Percentiles rank a stretch among this genome's conserved stretches.
These are phyloP conservation scores for Callosobruchus maculatus DNA, from an alignment of 2,888 invertebrate genomes.

Conservation along the genomic window DNA sequence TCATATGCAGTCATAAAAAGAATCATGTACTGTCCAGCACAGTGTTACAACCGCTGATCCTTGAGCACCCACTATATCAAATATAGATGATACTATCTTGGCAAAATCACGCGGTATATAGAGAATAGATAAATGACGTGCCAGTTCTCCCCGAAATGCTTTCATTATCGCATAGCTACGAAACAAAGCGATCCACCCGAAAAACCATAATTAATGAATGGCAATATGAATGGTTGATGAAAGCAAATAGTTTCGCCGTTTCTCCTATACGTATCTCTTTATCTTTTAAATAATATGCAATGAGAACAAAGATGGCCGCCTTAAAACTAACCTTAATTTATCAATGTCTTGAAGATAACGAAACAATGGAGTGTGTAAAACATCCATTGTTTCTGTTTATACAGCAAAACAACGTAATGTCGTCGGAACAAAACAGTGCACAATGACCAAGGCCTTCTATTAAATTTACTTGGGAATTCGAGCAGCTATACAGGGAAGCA, in stretches of 20 bases:
- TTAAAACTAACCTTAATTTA: constrained; percentile 52
- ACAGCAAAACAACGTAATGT: constrained; percentile 47
- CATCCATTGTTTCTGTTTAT: constrained; percentile 50
- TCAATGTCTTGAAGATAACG: constrained; percentile 53
- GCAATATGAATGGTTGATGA: constrained; percentile 23
- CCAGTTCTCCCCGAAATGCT: background rate
- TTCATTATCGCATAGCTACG: background rate
- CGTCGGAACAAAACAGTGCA: constrained; percentile 45
- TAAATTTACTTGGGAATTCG: constrained; percentile 42
- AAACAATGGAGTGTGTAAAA: constrained; percentile 52
- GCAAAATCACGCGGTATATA: background rate
- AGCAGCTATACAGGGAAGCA: constrained; percentile 24
- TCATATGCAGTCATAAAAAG: too few species aligned
- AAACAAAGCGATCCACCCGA: background rate
- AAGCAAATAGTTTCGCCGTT: constrained; percentile 24
- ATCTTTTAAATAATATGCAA: constrained; percentile 38
- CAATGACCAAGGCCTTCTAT: constrained; percentile 47
- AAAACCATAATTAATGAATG: constrained; percentile 24
- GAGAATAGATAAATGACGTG: background rate
- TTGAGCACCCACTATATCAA: too few species aligned
- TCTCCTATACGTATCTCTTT: constrained; percentile 27
- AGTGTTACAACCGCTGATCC: background rate
- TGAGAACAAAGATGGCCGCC: constrained; percentile 48
- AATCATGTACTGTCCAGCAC: too few species aligned
- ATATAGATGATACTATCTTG: background rate